Conservation (phyloP, 30 jellyfish, hydroid and myxozoan species). For the Cassiopea andromeda region DNA sequence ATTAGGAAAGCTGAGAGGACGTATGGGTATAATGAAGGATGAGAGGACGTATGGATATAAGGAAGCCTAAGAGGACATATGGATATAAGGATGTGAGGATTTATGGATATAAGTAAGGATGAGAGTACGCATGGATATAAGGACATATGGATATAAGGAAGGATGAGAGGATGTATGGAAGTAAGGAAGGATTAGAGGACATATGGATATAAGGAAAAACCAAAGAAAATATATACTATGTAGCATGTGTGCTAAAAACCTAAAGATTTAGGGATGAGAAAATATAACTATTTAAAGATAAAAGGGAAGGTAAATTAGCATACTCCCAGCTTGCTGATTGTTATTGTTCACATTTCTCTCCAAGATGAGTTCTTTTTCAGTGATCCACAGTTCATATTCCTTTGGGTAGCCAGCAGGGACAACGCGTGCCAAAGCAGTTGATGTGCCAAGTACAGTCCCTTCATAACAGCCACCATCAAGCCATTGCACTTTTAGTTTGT, state of each 20-base stretch:
- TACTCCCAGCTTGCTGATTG: background rate
- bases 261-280: background rate
- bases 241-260: background rate
- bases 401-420: slow-evolving; percentile 43
- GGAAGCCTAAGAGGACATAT: no score
- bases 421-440: slow-evolving; percentile 39
- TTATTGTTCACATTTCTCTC: background rate
- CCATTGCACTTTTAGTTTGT: slow-evolving; percentile 45
- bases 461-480: slow-evolving; percentile 50
- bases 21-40: no score
- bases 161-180: no score
- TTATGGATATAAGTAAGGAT: no score
- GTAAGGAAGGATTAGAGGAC: no score
- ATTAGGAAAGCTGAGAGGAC: no score
- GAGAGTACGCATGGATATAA: no score
- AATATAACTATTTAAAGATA: background rate
- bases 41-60: no score
- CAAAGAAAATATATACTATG: no score
- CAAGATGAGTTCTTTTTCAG: slow-evolving; percentile 27
- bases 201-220: no score
- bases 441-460: slow-evolving; percentile 27
- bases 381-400: slow-evolving; percentile 35
- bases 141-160: no score
- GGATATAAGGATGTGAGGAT: no score
- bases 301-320: background rate